Base-by-base conservation (phyloP, 2,113 vertebrate species). In the Syrrhaptes paradoxus region DNA sequence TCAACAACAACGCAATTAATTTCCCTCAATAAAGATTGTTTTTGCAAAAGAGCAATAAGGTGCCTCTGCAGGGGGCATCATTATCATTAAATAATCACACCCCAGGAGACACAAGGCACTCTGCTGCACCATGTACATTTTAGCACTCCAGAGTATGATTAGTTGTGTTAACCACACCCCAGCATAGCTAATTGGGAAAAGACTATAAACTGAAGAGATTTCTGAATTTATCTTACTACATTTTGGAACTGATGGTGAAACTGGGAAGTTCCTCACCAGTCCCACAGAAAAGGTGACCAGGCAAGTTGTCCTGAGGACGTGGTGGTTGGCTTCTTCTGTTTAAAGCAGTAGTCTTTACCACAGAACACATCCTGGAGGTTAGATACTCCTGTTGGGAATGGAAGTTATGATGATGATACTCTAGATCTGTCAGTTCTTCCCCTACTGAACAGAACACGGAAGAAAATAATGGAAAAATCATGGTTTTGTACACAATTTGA, bases 1-100 rank as follows among this genome's bases (percentile, higher is more conserved):
- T 96, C 96, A 96, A 96, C 97, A 97, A 92, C 97, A 97, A 97
- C 97, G 96, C 98, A 97, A 97, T 97, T 98, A 97, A 97, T 98
- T 97, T 97, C 97, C 97, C 96, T 93, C 68, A 17, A 95, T 97
- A 96, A 97, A 98, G 96, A 98, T 90, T 93, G 96, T 97, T 97
- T 97, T 98, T 96, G 95, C 88, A 93, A 97, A 96, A 96, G 96
- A 96, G 95, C 97, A 97, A 97, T 97, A 97, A 98, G 97, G 97
- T 97, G 96, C 91, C 96, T 97, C 97, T 96, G 97, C 97, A 93
- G 96, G 97, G 94, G 96, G 96, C 72, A 38, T 97, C 96, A 94
- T 97, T 98, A 97, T 90, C 93, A 51, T 94, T 97, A 96, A 97
- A 97, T 97, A 97, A 97, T 97, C 97, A 97, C 97, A 95, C 97